phyloP scores from a whole-genome alignment of 2,888 invertebrate genomes.

The Nomada lathburiana region DNA sequence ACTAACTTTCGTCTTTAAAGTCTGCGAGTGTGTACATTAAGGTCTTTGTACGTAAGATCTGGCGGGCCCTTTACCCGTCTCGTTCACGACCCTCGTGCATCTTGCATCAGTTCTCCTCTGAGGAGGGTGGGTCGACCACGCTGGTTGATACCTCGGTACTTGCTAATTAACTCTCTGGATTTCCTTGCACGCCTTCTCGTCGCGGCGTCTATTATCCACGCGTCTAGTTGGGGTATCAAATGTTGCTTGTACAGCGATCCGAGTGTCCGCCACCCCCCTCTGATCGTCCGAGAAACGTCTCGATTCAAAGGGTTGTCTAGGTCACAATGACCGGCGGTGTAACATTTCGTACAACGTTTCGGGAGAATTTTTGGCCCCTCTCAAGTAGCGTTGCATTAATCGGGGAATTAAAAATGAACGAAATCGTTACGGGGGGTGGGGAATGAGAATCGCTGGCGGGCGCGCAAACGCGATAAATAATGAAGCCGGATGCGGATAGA shows the following conservation, averaged over 20 bases:
- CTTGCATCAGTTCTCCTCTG: constrained; percentile 60
- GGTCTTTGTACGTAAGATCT: constrained; percentile 71
- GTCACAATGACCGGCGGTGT: no score
- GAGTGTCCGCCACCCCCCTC: not conserved
- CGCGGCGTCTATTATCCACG: constrained; percentile 66
- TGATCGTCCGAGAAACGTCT: constrained; percentile 29
- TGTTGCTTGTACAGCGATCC: constrained; percentile 44
- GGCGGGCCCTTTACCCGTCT: constrained; percentile 8
- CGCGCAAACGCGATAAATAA: constrained; percentile 12
- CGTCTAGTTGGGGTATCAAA: constrained; percentile 36
- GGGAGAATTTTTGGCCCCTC: not conserved
- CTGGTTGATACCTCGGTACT: constrained; percentile 66
- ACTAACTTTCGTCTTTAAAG: constrained; percentile 75
- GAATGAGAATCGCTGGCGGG: constrained; percentile 1
- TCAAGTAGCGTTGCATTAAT: no score
- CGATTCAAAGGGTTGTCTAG: constrained; percentile 17
- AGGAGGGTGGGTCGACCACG: constrained; percentile 42
- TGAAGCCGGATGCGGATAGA: constrained; percentile 8
- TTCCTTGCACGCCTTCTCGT: constrained; percentile 67
- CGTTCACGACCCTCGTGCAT: constrained; percentile 59
- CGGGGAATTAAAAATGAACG: no score
- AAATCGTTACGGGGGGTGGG: no score
- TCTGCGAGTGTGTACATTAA: constrained; percentile 73
- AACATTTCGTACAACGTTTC: no score
- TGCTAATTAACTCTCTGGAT: constrained; percentile 74